phyloP scores from a whole-genome alignment of 2,113 vertebrate species.

The Platysternon megacephalum region DNA sequence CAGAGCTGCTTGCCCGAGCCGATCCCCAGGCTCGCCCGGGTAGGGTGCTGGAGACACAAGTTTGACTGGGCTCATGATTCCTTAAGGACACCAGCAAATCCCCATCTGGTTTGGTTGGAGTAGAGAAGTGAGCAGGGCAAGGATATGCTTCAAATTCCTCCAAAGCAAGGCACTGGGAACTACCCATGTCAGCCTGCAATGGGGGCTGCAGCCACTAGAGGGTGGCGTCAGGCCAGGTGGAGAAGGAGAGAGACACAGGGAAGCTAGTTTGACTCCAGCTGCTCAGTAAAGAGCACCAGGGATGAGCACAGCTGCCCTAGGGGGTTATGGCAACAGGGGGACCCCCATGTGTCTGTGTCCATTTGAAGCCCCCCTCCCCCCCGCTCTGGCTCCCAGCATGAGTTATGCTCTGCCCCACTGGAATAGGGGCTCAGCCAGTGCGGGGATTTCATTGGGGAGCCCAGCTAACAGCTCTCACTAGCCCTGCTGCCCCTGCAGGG shows the following conservation, averaged over 20 bases:
- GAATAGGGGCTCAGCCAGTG: background rate
- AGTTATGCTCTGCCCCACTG: background rate
- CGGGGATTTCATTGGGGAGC: background rate
- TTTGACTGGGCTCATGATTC: background rate
- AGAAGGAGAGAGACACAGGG: background rate
- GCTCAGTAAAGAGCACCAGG: background rate
- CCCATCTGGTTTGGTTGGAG: background rate
- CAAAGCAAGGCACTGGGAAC: background rate
- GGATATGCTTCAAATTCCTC: background rate
- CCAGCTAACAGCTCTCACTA: background rate
- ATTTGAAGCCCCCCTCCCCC: background rate
- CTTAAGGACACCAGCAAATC: background rate
- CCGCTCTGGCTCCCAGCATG: background rate
- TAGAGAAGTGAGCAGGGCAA: background rate
- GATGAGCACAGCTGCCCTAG: background rate
- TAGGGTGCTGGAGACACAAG: too few relatives aligned
- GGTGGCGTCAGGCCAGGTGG: background rate
- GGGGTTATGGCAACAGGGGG: background rate
- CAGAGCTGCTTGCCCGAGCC: background rate
- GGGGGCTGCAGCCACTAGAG: background rate
- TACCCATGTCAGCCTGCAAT: background rate
- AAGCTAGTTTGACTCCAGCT: background rate
- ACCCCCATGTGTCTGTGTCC: background rate
- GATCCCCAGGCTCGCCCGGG: background rate
- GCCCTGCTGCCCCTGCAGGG: background rate